Base-by-base conservation (phyloP, 1,140 invertebrate species). In the Zophobas atratus region DNA sequence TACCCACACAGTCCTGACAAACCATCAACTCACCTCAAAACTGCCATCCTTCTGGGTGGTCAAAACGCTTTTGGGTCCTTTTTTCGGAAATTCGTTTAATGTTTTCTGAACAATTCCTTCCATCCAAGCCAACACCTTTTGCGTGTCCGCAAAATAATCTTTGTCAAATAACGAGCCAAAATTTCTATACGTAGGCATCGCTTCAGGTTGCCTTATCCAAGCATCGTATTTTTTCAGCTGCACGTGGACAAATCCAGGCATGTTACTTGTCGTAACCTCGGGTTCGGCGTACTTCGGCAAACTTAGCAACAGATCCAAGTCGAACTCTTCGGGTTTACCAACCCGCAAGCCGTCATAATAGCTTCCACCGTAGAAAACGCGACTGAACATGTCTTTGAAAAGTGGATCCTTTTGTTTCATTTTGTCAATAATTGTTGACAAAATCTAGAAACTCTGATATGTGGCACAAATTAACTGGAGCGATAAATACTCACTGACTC, bases 321-420 rank as follows among this genome's bases (percentile, higher is more conserved):
- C 89, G 79, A 87, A 90, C 78, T 90, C 89, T 77, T 88, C 86
- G 2, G 89, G 85, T 71, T 84, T 85, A 0, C 85, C 85, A 5
- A 89, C 85, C 82, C 88, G 89, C 6, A 89, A 87, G 2, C 84
- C 84, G 77, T 90, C 89, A 71, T 87, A 89, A 20, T 86, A 88
- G 78, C 89, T 90, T 0, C 89, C 89, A 39, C 1, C 6, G 1
- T 36, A 33, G 8, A 60, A 60, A 38, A 4, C 84, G 79, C 84
- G 74, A n/a, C 82, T 81, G 70, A 79, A 87, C 0, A 82, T 5
- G 51, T 74, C 72, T 8, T 74, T 53, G 67, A 88, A 88, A 2
- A 88, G 63, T 34, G 63, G 4, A 81, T 87, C 78, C 2, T 75
- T 53, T 2, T 60, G 8, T 79, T 83, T 85, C 85, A 87, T 85